These are phyloP conservation scores for Tetramorium simillimum DNA, from an alignment of 1,140 invertebrate species.

Conservation along the genomic window DNA sequence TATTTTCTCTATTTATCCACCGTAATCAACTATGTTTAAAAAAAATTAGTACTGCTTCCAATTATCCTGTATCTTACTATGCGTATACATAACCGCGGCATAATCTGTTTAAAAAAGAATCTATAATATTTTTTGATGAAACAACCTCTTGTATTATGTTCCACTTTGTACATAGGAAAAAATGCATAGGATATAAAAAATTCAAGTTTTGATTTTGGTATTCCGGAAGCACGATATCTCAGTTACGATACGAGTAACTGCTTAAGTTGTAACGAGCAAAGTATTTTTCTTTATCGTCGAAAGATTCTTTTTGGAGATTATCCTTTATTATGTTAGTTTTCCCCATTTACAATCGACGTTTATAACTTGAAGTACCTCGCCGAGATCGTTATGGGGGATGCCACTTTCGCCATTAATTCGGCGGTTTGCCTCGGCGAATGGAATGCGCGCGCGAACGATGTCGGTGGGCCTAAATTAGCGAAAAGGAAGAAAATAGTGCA, in stretches of 20 bases:
- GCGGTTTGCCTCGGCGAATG: constrained; percentile 17
- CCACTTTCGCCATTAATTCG: constrained; percentile 34
- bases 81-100: neutral
- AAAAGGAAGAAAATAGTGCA: constrained; percentile 51
- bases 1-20: neutral
- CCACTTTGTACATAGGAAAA: neutral
- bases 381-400: neutral
- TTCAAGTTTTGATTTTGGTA: neutral
- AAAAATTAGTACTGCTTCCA: neutral
- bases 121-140: neutral
- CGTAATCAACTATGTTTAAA: neutral
- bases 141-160: neutral
- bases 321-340: constrained; percentile 4
- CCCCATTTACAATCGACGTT: neutral
- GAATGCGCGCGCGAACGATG: constrained; percentile 6
- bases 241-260: neutral
- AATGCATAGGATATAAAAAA: neutral
- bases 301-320: neutral
- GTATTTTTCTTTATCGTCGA: neutral
- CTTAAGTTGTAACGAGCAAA: neutral
- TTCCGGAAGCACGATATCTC: neutral
- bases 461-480: constrained; percentile 33
- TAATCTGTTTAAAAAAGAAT: neutral
- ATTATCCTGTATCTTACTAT: neutral
- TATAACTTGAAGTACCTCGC: neutral